Conservation (phyloP, 1,140 invertebrate species). For the Thrips palmi region DNA sequence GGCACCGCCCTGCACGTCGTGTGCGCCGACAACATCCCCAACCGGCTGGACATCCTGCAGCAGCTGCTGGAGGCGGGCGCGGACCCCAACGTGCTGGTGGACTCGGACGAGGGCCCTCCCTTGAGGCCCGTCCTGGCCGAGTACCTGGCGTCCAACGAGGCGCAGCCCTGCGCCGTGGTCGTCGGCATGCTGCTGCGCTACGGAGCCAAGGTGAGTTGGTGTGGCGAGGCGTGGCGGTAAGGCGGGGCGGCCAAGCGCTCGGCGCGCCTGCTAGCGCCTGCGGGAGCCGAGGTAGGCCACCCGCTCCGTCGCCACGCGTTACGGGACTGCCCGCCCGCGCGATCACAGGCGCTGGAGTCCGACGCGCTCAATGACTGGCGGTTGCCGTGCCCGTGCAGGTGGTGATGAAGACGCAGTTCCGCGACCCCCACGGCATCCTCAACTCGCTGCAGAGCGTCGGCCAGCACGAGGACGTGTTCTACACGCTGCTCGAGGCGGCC, state of each 20-base stretch:
- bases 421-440: constrained; percentile 61
- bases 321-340: too few species aligned
- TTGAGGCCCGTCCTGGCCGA: constrained; percentile 60
- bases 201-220: constrained; percentile 50
- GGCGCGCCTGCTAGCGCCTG: too few species aligned
- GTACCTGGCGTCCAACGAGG: constrained; percentile 58
- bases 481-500: constrained; percentile 47
- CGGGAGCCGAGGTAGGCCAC: too few species aligned
- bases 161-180: constrained; percentile 43
- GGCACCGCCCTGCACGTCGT: constrained; percentile 73
- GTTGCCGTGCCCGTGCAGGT: too few species aligned
- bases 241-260: too few species aligned
- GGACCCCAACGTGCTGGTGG: constrained; percentile 59
- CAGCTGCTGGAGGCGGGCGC: constrained; percentile 55
- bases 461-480: constrained; percentile 35
- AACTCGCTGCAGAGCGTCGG: constrained; percentile 54
- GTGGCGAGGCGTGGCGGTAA: constrained; percentile 14
- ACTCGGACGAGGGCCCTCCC: constrained; percentile 46
- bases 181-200: constrained; percentile 55
- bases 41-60: constrained; percentile 35
- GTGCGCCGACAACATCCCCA: constrained; percentile 61
- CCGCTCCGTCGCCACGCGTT: too few species aligned
- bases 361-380: too few species aligned
- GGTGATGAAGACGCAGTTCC: constrained; percentile 63
- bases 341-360: too few species aligned